Evolutionary conservation across 2,888 invertebrate genomes (phyloP), one percentile per base, ranked within the genome.

Genomic region (Diaprepes abbreviatus): DNA sequence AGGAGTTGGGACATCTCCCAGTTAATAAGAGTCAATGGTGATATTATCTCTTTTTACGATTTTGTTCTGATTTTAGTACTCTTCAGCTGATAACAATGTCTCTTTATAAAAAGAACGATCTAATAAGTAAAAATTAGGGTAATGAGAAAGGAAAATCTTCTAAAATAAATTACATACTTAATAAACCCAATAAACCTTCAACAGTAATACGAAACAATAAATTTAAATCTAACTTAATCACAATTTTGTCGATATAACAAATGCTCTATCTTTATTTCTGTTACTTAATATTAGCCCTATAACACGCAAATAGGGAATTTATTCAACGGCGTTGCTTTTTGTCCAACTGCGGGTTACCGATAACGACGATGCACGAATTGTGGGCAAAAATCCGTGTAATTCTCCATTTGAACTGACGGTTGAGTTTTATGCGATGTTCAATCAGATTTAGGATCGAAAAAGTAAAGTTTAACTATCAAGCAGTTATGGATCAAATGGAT

Each of bases 271-370:
- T 35, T 16, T 31, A 38, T 60, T 60, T 60, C 43, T 14, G 21
- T 45, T 48, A 67, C 48, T 60, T 60, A 48, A 60, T 60, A 60
- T 48, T 31, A 35, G 60, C 10, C 35, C 31, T 48, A 60, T 48
- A 24, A 33, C 60, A 48, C 45, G 60, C 60, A 35, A 60, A 33
- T 35, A 17, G 19, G n/a, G 48, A 60, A 60, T 60, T 60, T 60
- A 60, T 60, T 60, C 19, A 48, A 40, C 24, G n/a, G 60, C 48
- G 7, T 9, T 19, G 60, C 24, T 60, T 60, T 60, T 48, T 58
- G 58, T 58, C 31, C 36, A 43, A 40, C 35, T 57, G 58, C 43
- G 58, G 58, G 58, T 40, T 40, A 58, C 40, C 43, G 43, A 58
- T 24, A 58, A 43, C 58, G 21, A 14, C 16, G 55, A 19, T 28